These are phyloP conservation scores for Cephus pulcher DNA, from an alignment of 2,888 invertebrate species.

Conservation along the genomic window DNA sequence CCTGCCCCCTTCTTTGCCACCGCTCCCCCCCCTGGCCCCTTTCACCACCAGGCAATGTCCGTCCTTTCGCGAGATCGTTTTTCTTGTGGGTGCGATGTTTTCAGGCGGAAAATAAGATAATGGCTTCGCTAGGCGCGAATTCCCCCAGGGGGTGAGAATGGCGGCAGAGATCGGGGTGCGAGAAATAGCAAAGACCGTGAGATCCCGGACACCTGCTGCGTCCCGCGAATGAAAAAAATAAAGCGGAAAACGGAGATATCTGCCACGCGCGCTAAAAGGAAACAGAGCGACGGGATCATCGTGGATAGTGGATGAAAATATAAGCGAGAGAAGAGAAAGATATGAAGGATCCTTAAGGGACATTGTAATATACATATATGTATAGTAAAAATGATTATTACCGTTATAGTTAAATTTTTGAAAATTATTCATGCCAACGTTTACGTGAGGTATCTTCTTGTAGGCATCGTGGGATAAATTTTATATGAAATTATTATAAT, in stretches of 20 bases:
- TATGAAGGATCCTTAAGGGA: no score
- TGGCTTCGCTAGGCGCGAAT: conserved; percentile 57
- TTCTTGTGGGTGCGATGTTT: conserved; percentile 62
- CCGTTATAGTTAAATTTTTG: no score
- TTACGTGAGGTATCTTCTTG: no score
- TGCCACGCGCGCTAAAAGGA: background rate
- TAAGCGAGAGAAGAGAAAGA: no score
- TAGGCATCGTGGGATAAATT: no score
- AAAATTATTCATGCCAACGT: no score
- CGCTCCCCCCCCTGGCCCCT: conserved; percentile 5
- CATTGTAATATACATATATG: no score
- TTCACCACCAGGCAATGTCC: background rate
- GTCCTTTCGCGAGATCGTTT: conserved; percentile 50
- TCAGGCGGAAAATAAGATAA: conserved; percentile 66
- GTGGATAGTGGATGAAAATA: background rate
- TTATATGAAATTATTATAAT: conserved; percentile 61
- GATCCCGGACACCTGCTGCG: conserved; percentile 50
- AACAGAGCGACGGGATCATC: conserved; percentile 4
- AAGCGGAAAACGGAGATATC: conserved; percentile 28
- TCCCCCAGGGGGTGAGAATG: conserved; percentile 16
- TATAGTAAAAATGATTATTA: no score
- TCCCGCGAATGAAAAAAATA: conserved; percentile 25
- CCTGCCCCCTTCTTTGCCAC: conserved; percentile 4
- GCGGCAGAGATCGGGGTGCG: conserved; percentile 24
- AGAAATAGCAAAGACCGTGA: conserved; percentile 55